Evolutionary conservation across 2,797 vertebrate genomes (phyloP).

Genomic region (Simalia tracyae): DNA sequence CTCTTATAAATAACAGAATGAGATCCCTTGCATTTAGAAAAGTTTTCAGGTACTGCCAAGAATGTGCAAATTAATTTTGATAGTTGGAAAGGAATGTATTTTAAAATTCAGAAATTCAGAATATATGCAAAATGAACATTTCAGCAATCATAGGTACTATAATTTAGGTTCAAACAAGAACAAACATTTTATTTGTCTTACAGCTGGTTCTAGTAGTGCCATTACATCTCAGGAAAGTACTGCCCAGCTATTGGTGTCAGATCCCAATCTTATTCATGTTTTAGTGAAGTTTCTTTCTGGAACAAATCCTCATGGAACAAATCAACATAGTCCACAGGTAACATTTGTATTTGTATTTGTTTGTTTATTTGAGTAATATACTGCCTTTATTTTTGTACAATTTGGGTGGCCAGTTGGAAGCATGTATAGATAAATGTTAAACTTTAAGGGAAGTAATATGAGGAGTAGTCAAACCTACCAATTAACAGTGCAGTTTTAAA

Average conservation of each 20-base stretch:
- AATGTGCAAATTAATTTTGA: not conserved
- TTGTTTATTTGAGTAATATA: not conserved
- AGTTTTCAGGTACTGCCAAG: not conserved
- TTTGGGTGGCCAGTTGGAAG: not conserved
- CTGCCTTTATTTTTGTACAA: not conserved
- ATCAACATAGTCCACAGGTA: slow-evolving; percentile 96
- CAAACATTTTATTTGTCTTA: slow-evolving; percentile 47
- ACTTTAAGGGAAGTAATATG: not conserved
- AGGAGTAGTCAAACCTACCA: not conserved
- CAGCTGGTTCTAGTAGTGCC: slow-evolving; percentile 80
- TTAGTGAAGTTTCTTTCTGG: slow-evolving; percentile 97
- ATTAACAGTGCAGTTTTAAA: not conserved
- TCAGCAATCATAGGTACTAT: not conserved
- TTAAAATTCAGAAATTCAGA: not conserved
- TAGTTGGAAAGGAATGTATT: not conserved
- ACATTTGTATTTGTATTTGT: slow-evolving; percentile 15
- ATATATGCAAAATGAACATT: not conserved
- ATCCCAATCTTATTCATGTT: slow-evolving; percentile 92
- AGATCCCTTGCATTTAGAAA: not conserved
- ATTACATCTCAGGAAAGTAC: slow-evolving; percentile 90
- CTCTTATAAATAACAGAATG: not conserved
- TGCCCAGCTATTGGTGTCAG: slow-evolving; percentile 94
- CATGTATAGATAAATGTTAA: not conserved
- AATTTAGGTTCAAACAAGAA: not conserved
- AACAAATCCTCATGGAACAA: slow-evolving; percentile 91